phyloP scores from a whole-genome alignment of 1,140 invertebrate genomes.

The Rhopalosiphum padi region DNA sequence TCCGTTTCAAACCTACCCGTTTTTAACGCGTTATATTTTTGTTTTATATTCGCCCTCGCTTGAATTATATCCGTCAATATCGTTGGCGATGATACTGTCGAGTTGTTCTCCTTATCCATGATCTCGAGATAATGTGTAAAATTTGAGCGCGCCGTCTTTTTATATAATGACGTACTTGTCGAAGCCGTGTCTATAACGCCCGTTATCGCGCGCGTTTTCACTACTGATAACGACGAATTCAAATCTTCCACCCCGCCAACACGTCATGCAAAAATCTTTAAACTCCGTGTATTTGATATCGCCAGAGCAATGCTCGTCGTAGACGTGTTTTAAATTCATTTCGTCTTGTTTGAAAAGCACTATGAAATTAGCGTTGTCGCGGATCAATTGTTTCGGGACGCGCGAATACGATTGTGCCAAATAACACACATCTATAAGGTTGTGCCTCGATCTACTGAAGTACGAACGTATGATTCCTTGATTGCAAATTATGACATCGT shows the following conservation, averaged over 20 bases:
- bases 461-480: too few species aligned
- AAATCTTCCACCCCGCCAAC: neutral
- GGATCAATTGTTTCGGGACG: too few species aligned
- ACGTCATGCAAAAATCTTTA: neutral
- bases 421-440: too few species aligned
- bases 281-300: neutral
- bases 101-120: neutral
- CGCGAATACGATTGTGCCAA: too few species aligned
- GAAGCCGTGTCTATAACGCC: neutral
- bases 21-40: slow-evolving; percentile 13
- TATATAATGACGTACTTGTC: neutral
- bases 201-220: neutral
- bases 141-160: neutral
- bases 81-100: too few species aligned
- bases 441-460: too few species aligned
- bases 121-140: neutral
- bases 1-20: too few species aligned
- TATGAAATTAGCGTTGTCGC: too few species aligned
- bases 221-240: neutral
- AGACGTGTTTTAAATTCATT: neutral
- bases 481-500: too few species aligned
- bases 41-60: neutral
- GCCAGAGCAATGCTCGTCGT: neutral
- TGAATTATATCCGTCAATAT: neutral
- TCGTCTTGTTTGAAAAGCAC: neutral